Conservation (phyloP, 2,797 vertebrate species). For the Ciconia nigra region DNA sequence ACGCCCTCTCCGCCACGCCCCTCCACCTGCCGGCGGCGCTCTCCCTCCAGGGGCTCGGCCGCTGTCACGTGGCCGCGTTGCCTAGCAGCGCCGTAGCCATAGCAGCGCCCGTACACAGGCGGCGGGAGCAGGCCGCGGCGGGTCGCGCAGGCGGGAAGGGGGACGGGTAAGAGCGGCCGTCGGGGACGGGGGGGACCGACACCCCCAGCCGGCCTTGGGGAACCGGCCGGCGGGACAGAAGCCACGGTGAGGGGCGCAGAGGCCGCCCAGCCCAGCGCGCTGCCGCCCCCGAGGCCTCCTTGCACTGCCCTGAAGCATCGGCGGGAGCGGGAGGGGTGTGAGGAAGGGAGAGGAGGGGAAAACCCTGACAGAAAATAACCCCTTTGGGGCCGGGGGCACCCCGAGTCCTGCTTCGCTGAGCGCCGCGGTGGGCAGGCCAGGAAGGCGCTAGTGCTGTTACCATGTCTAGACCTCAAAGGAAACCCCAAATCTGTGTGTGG, state of each 20-base stretch:
- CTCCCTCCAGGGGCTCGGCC: no score
- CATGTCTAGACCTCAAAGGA: not conserved
- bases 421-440: fast-evolving
- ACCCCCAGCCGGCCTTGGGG: not conserved
- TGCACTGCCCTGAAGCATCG: not conserved
- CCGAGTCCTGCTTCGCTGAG: not conserved
- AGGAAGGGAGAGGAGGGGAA: no score
- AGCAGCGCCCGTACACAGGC: not conserved
- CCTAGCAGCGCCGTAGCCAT: not conserved
- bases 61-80: not conserved
- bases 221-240: not conserved
- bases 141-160: not conserved
- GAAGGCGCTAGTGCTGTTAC: not conserved
- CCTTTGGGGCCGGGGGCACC: no score
- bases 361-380: not conserved
- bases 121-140: not conserved
- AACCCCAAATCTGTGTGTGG: not conserved
- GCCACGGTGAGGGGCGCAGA: not conserved
- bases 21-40: no score
- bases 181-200: not conserved
- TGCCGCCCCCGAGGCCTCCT: not conserved
- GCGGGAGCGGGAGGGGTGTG: not conserved
- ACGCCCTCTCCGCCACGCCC: not conserved
- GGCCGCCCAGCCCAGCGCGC: not conserved
- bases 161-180: not conserved